Base-by-base conservation (phyloP, 1,140 invertebrate species). In the Hetaerina americana region DNA sequence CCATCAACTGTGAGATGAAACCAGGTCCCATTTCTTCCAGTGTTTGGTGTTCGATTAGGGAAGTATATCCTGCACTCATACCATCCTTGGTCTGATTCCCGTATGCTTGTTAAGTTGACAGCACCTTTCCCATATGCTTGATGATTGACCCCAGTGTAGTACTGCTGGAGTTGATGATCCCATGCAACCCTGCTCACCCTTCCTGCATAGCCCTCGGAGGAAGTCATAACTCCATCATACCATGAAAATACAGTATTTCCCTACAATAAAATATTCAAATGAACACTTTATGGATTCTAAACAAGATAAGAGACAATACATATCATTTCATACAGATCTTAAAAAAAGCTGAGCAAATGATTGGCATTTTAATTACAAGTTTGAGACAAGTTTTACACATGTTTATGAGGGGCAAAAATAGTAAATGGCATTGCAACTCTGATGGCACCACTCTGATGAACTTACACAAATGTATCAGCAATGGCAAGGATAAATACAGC, bases 41-140 rank as follows among this genome's bases (percentile, higher is more conserved):
- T 87, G 75, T 85, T 88, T 5, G 93, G 93, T 29, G 90, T 89
- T 73, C 94, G 87, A 79, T 95, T 95, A 27, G 95, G 91, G 79
- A 95, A 95, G 74, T 90, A 87, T 15, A 96, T 88, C 77, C 87
- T 87, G 80, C 95, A 97, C 81, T 95, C 92, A 81, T 95, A 97
- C 88, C 92, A 94, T 70, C 94, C 95, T 75, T 90, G 88, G 81
- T 97, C 94, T 40, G 89, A 88, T 79, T 95, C 92, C 72, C 90
- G 85, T 75, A 97, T 93, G 68, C 90, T 88, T n/a, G 92, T 94
- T 69, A 96, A 82, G 81, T 96, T 96, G 76, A 95, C 87, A 74
- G 93, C 93, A 40, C 92, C 93, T 74, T 87, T 85, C 70, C 92
- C 92, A 68, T 85, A 87, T 2, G 84, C 84, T 0, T 57, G 40